Evolutionary conservation across 1,140 invertebrate genomes (phyloP).

Genomic region (Arctopsyche grandis): DNA sequence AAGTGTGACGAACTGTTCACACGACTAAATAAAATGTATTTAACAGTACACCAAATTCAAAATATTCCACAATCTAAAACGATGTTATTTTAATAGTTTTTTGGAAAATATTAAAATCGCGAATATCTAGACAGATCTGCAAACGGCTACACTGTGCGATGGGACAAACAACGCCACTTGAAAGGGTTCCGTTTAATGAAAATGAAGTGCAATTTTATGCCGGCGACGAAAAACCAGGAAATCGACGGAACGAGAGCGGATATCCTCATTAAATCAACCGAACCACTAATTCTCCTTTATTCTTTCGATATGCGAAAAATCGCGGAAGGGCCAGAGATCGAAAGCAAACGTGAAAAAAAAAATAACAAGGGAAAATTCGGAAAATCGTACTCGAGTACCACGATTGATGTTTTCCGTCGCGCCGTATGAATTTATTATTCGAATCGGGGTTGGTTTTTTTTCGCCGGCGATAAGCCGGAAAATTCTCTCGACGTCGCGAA

Average conservation of each 20-base stretch:
- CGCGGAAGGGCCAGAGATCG: neutral
- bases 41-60: too few species aligned
- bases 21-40: too few species aligned
- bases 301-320: neutral
- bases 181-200: too few species aligned
- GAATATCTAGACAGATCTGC: too few species aligned
- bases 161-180: too few species aligned
- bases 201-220: too few species aligned
- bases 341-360: neutral
- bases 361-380: conserved; percentile 1
- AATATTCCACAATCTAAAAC: too few species aligned
- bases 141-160: too few species aligned
- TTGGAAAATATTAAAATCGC: too few species aligned
- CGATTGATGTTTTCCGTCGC: conserved; percentile 26
- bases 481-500: neutral
- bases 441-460: neutral
- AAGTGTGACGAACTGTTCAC: too few species aligned
- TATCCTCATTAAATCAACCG: neutral
- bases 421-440: conserved; percentile 28
- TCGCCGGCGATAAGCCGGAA: conserved; percentile 15
- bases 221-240: neutral
- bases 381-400: conserved; percentile 1
- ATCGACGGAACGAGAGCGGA: neutral
- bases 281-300: neutral
- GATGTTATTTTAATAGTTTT: too few species aligned